Evolutionary conservation across 2,888 invertebrate species (phyloP).

Genomic region (Galerucella nymphaeae): DNA sequence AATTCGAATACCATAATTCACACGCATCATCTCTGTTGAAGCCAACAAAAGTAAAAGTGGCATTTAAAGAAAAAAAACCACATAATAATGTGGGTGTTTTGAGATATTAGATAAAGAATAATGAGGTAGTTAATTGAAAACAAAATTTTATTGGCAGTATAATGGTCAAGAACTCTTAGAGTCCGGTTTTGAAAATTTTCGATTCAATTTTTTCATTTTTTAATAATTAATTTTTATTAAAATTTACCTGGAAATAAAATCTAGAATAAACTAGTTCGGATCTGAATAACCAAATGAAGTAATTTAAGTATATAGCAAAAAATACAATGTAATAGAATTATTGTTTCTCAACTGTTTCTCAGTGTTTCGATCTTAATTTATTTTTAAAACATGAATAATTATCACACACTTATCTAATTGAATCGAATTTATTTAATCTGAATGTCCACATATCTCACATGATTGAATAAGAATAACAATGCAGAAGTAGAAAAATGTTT

Average conservation of each 20-base stretch:
- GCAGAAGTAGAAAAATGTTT: too few relatives aligned
- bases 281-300: background rate
- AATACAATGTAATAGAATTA: conserved; percentile 22
- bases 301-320: conserved; percentile 8
- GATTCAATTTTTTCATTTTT: too few relatives aligned
- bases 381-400: conserved; percentile 24
- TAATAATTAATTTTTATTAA: too few relatives aligned
- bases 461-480: too few relatives aligned
- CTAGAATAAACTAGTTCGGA: background rate
- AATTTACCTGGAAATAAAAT: too few relatives aligned
- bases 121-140: too few relatives aligned
- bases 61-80: background rate
- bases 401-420: conserved; percentile 16
- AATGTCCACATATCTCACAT: background rate
- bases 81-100: background rate
- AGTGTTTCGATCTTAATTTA: background rate
- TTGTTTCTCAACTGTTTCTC: conserved; percentile 24
- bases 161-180: too few relatives aligned
- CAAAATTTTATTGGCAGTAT: too few relatives aligned
- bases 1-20: background rate
- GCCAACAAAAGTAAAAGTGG: conserved; percentile 1
- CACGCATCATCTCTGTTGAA: background rate
- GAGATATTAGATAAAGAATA: too few relatives aligned
- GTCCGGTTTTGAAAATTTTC: too few relatives aligned
- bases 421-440: background rate